Evolutionary conservation across 92 coral and sea anemone species (phyloP).

Genomic region (Nematostella vectensis): DNA sequence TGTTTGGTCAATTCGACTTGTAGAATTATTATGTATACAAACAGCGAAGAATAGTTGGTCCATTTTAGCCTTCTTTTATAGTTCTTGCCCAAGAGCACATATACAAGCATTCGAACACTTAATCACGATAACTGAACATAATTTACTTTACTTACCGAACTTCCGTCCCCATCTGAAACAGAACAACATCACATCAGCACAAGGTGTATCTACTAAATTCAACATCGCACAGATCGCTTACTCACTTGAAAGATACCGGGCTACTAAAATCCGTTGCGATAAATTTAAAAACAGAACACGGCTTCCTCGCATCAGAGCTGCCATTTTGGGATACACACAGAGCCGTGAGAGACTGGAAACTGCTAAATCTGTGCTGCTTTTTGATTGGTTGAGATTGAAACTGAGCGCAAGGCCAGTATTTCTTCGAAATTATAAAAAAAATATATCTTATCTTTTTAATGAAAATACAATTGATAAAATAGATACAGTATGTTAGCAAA

Average conservation of each 20-base stretch:
- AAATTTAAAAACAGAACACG: slow-evolving; percentile 14
- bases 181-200: not conserved
- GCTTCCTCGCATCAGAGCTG: slow-evolving; percentile 32
- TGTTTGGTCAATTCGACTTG: too few species aligned
- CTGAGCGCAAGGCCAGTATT: not conserved
- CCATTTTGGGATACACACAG: slow-evolving; percentile 25
- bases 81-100: too few species aligned
- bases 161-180: slow-evolving; percentile 31
- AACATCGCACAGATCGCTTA: too few species aligned
- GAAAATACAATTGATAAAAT: too few species aligned
- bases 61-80: too few species aligned
- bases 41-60: too few species aligned
- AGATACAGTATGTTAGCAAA: too few species aligned
- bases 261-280: slow-evolving; percentile 17
- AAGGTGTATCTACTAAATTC: too few species aligned
- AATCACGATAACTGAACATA: too few species aligned
- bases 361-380: not conserved
- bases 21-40: too few species aligned
- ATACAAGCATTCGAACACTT: too few species aligned
- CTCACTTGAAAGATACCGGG: slow-evolving; percentile 53
- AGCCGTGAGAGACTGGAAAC: not conserved
- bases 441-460: not conserved
- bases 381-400: not conserved
- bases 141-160: slow-evolving; percentile 35
- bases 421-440: not conserved